Evolutionary conservation across 2,113 vertebrate species (phyloP).

Genomic region (Aegithalos caudatus): DNA sequence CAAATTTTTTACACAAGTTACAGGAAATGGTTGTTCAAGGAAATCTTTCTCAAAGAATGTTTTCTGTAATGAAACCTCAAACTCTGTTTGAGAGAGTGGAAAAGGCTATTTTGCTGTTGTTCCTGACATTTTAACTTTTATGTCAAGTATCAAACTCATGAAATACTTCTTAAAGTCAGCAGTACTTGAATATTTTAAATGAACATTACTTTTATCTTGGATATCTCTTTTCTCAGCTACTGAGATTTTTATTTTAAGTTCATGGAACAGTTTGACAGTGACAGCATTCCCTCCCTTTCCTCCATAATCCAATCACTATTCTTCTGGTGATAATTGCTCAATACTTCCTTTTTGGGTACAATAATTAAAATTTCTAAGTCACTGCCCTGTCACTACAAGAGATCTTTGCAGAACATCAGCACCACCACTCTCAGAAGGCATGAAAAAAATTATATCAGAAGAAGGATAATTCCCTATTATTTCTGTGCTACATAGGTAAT

Average conservation of each 20-base stretch:
- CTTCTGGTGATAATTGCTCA: background rate
- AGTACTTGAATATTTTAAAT: background rate
- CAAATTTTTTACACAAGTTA: background rate
- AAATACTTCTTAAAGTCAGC: background rate
- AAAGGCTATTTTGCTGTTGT: background rate
- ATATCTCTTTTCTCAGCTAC: background rate
- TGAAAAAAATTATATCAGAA: background rate
- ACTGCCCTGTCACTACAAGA: background rate
- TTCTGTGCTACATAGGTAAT: background rate
- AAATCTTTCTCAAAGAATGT: background rate
- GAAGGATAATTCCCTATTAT: background rate
- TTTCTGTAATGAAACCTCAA: background rate
- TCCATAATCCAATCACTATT: background rate
- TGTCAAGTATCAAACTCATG: background rate
- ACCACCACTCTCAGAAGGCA: background rate
- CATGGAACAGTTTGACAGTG: background rate
- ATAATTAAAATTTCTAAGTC: slow-evolving; percentile 33
- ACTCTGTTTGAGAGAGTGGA: background rate
- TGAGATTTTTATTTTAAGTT: background rate
- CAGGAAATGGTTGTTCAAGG: background rate
- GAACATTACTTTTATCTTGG: background rate
- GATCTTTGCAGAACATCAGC: background rate
- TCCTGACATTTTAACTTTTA: background rate
- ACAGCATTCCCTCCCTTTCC: background rate
- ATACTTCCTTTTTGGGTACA: background rate